phyloP scores from a whole-genome alignment of 2,113 vertebrate species.

The Brienomyrus longianalis region DNA sequence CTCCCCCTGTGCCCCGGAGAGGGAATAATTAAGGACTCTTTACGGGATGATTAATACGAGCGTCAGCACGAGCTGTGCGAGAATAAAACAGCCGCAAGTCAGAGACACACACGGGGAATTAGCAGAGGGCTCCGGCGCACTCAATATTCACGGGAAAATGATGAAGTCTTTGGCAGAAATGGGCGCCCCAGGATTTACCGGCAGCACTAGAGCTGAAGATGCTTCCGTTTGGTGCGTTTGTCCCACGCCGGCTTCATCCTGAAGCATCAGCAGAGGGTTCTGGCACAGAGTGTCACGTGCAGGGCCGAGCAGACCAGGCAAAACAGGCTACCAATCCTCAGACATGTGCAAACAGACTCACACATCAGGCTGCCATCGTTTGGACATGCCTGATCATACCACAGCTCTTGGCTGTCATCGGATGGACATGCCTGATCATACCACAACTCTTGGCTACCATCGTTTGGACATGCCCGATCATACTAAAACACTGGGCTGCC shows the following conservation, averaged over 20 bases:
- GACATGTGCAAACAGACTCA: not conserved
- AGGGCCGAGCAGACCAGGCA: not conserved
- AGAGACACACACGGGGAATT: not conserved
- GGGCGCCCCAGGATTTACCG: not conserved
- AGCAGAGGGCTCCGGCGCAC: not conserved
- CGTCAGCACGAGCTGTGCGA: conserved; percentile 9
- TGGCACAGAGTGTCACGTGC: not conserved
- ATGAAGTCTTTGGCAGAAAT: conserved; percentile 1
- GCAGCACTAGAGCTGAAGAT: not conserved
- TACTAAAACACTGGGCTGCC: not conserved
- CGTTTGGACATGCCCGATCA: not conserved
- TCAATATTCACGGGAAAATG: conserved; percentile 4
- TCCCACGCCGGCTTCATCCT: not conserved
- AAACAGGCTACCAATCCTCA: not conserved
- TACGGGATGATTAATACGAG: conserved; percentile 18
- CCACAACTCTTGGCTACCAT: not conserved
- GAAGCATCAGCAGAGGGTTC: not conserved
- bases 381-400: not conserved
- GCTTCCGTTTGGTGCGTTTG: not conserved
- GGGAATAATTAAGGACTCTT: conserved; percentile 20
- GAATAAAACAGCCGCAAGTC: conserved; percentile 14
- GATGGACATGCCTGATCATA: not conserved
- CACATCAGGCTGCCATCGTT: not conserved
- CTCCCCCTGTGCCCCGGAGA: not conserved
- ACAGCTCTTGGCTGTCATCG: not conserved